phyloP scores from a whole-genome alignment of 2,113 vertebrate species.

The Paradoxurus hermaphroditus region DNA sequence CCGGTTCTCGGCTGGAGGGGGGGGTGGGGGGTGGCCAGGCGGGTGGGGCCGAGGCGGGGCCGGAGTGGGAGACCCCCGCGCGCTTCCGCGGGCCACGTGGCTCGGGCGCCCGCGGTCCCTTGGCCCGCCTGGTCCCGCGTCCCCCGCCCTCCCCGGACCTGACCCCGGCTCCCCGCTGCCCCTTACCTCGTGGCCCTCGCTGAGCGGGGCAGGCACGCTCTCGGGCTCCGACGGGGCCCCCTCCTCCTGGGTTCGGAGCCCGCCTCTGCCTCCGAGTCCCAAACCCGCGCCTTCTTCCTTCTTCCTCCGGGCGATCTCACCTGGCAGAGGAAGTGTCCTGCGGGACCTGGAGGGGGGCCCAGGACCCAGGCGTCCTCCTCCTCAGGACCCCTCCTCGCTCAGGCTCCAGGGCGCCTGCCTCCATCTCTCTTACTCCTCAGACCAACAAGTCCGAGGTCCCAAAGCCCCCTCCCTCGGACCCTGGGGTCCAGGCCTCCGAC shows the following conservation, averaged over 20 bases:
- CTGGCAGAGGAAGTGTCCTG: constrained; percentile 33
- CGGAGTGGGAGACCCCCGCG: background rate
- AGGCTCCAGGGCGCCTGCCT: background rate
- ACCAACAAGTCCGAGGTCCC: too few relatives aligned
- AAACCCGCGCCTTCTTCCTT: background rate
- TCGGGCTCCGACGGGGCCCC: background rate
- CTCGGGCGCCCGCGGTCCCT: background rate
- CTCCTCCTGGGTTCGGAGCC: background rate
- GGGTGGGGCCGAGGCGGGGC: background rate
- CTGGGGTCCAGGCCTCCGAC: accelerated
- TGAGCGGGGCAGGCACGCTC: background rate
- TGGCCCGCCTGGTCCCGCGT: background rate
- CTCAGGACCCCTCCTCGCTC: background rate
- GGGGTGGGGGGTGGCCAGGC: background rate
- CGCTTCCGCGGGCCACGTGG: constrained; percentile 17
- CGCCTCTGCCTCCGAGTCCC: background rate
- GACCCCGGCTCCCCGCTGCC: background rate
- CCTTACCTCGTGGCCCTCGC: constrained; percentile 22
- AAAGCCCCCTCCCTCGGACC: background rate
- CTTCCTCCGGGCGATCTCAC: constrained; percentile 30
- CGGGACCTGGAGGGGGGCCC: background rate
- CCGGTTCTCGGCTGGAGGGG: background rate
- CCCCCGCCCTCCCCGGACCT: too few relatives aligned
- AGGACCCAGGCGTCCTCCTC: background rate
- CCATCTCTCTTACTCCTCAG: too few relatives aligned